Evolutionary conservation across 2,888 invertebrate genomes (phyloP), one percentile per base, ranked within the genome.

Genomic region (Pachliopta kotzebuea): DNA sequence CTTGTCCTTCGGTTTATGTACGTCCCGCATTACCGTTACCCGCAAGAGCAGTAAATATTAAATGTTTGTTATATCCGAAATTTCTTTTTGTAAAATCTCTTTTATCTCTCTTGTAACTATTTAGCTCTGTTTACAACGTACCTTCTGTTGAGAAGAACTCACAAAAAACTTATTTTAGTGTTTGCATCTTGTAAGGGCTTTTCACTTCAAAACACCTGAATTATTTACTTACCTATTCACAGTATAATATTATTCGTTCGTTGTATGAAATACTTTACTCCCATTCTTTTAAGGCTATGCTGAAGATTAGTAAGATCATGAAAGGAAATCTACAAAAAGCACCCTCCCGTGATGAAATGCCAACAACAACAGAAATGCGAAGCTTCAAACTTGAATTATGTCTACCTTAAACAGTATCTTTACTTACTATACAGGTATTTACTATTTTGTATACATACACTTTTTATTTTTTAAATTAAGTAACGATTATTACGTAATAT

Each of bases 11-110:
- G 7, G 72, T 86, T 17, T 90, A 90, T 57, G 81, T 77, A 0
- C 81, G 81, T 2, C 89, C 90, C n/a, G 80, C 84, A 14, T 70
- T 90, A 59, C 90, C 90, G 1, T 57, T 84, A 45, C 87, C 85
- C 24, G 73, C 88, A 17, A 80, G 84, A 74, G 69, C 78, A 45
- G 90, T 89, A 72, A 83, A 83, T 76, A 62, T 54, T 56, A 4
- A 1, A 54, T n/a, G 6, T n/a, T 60, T 53, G n/a, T 31, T 37
- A 49, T 7, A 31, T 31, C 31, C 37, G 14, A 14, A 37, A 37
- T 37, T 37, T 37, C 11, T 14, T 37, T 37, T 37, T 3, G 37
- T 37, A 37, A 11, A 37, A 37, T 14, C 37, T 14, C 37, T 37
- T 37, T 37, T 37, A 3, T 2, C 14, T 37, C 14, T 3, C 37